These are phyloP conservation scores for Phengaris arion DNA, from an alignment of 2,888 invertebrate species.

Conservation along the genomic window DNA sequence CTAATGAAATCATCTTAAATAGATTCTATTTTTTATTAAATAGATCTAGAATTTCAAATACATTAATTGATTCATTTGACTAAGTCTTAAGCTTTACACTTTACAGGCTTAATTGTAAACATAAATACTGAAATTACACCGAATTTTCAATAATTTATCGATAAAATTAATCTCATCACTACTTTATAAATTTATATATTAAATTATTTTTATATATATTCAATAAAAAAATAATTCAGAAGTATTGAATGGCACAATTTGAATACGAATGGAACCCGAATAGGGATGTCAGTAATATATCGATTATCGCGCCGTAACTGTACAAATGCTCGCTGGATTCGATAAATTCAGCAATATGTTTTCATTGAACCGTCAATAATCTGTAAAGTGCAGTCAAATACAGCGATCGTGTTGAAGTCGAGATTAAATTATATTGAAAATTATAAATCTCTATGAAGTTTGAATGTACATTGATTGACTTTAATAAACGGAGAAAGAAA, in stretches of 20 bases:
- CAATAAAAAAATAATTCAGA: neutral
- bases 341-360: conserved; percentile 25
- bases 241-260: neutral
- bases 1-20: conserved; percentile 1
- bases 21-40: no score
- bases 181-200: neutral
- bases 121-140: neutral
- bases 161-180: neutral
- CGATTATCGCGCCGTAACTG: conserved; percentile 42
- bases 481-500: neutral
- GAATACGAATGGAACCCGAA: conserved; percentile 22
- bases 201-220: neutral
- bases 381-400: conserved; percentile 17
- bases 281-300: conserved; percentile 42
- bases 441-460: conserved; percentile 13
- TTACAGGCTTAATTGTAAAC: neutral
- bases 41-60: conserved; percentile 17
- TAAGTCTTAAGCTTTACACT: neutral
- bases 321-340: conserved; percentile 23
- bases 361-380: conserved; percentile 24
- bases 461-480: conserved; percentile 11
- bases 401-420: conserved; percentile 10
- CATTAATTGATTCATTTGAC: conserved; percentile 2
- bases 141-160: neutral
- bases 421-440: conserved; percentile 5